These are phyloP conservation scores for Synanthedon vespiformis DNA, from an alignment of 2,888 invertebrate species.

Conservation along the genomic window DNA sequence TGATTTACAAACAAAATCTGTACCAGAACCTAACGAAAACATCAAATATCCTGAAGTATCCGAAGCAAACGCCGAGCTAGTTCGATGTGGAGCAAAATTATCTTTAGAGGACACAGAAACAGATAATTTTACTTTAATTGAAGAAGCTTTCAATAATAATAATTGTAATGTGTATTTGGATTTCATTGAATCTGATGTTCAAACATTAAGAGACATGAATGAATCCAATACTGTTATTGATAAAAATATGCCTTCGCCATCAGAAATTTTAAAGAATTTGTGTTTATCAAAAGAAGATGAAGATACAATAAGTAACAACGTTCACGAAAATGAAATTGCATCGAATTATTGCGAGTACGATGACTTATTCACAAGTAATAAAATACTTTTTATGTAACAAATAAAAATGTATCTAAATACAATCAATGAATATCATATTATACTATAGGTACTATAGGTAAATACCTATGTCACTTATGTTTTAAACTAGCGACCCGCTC, in stretches of 20 bases:
- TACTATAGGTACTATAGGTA: no score
- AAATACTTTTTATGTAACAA: no score
- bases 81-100: slow-evolving; percentile 54
- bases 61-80: slow-evolving; percentile 53
- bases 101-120: slow-evolving; percentile 62
- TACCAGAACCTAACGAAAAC: slow-evolving; percentile 10
- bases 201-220: slow-evolving; percentile 48
- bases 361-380: no score
- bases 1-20: slow-evolving; percentile 6
- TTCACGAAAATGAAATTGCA: not conserved
- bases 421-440: no score
- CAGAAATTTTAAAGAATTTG: slow-evolving; percentile 74
- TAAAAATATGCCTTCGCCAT: slow-evolving; percentile 73
- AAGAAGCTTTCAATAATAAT: slow-evolving; percentile 25
- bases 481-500: no score
- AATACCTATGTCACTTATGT: no score
- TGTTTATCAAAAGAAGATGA: slow-evolving; percentile 66
- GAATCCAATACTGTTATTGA: slow-evolving; percentile 25
- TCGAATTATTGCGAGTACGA: no score
- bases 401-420: no score
- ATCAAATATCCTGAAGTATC: slow-evolving; percentile 34
- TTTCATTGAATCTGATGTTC: slow-evolving; percentile 14
- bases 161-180: slow-evolving; percentile 11
- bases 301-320: not conserved
- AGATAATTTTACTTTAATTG: slow-evolving; percentile 48